Evolutionary conservation across 64 coral and sea anemone genomes (phyloP), one percentile per base, ranked within the genome.

Genomic region (Montipora foliosa): DNA sequence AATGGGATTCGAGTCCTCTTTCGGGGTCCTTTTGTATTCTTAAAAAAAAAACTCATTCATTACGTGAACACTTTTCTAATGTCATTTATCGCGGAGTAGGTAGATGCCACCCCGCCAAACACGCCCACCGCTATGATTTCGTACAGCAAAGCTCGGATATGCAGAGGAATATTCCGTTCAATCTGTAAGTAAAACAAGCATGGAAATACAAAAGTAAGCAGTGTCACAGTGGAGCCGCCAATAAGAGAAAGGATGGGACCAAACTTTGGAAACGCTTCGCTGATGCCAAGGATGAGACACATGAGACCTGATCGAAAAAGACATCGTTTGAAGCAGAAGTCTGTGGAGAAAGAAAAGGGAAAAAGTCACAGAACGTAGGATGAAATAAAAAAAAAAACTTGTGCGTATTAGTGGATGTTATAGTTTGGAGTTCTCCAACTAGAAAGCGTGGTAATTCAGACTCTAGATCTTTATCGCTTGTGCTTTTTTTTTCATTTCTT

Each of bases 221-320:
- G 79, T 6, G 91, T 95, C 4, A 93, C 88, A 16, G 96, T 95
- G 22, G 96, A 98, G 8, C 94, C 94, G 62, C 96, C 96, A 79
- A 98, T 93, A 0, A 98, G 91, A n/a, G 94, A 93, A 48, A 98
- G 87, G 85, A 98, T 95, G 29, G 91, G 96, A 49, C 96, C 96
- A 75, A 98, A 98, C 60, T 98, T 95, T 13, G 96, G 96, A 46
- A 98, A 95, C 44, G 84, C 55, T 71, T 95, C 93, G 5, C 91
- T 91, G 14, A 98, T 83, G 51, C 94, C 96, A 44, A 95, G 94
- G 70, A 98, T 95, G 8, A 95, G 52, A 14, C 90, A 49, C 96
- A 98, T 93, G 0, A 98, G 91, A 6, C 6, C 44, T 17, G 96
- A 88, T 6, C 96, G 96, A 81, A 98, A 81, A 1, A 93, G 44